These are phyloP conservation scores for Lasiurus borealis DNA, from an alignment of 2,113 vertebrate species.

Conservation along the genomic window DNA sequence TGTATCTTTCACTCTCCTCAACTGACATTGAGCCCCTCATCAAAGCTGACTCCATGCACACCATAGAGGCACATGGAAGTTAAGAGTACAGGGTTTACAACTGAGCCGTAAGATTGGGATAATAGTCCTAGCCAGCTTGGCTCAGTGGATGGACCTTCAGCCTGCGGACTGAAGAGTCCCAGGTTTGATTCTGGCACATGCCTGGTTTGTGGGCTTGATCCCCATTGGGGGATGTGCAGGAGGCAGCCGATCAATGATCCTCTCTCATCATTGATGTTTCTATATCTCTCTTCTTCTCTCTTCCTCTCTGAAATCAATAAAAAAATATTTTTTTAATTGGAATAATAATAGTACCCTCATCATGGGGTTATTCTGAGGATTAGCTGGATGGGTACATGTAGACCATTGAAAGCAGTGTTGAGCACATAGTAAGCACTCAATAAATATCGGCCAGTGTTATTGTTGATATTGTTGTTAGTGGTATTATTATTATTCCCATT, in stretches of 20 bases:
- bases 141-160: no score
- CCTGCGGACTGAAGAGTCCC: no score
- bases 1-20: constrained; percentile 21
- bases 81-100: not conserved
- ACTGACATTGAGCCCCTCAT: not conserved
- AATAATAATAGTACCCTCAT: not conserved
- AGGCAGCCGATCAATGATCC: no score
- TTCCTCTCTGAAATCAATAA: no score
- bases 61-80: not conserved
- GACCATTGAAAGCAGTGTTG: not conserved
- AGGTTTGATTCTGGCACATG: no score
- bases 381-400: not conserved
- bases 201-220: no score
- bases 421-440: not conserved
- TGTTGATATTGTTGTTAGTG: not conserved
- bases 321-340: no score
- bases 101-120: not conserved
- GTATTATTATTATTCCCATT: not conserved
- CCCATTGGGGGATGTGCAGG: no score
- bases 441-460: not conserved
- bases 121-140: no score
- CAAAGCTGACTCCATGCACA: not conserved
- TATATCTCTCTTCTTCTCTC: no score
- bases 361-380: not conserved
- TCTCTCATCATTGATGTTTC: no score